Evolutionary conservation across 2,888 invertebrate genomes (phyloP), one percentile per base, ranked within the genome.

Genomic region (Eupeodes latifasciatus): DNA sequence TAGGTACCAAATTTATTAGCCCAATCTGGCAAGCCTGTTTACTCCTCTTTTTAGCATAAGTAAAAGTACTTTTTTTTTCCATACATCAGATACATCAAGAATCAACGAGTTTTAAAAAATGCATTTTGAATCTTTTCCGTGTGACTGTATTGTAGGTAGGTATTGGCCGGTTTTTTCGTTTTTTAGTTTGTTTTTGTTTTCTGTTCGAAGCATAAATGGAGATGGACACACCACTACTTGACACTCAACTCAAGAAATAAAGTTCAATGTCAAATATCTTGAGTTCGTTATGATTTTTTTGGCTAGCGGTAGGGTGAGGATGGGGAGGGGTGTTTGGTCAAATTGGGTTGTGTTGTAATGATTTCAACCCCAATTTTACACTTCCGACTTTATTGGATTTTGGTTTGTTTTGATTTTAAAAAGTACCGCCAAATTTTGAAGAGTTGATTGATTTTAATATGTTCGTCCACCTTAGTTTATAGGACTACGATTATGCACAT

Each of bases 191-290:
- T 64, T 19, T 7, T n/a, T 11, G 51, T n/a, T 7, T n/a, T 69
- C 34, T 19, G 51, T n/a, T 49, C 10, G 14, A 59, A 44, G 59
- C 77, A 81, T 61, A 10, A 64, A 76, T 57, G 71, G 57, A 64
- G 76, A 66, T 59, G 81, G 57, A 61, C 36, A 66, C 66, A 57
- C 40, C 19, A 62, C 34, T 19, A 62, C 44, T 19, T 44, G 51
- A 66, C 7, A n/a, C 27, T n/a, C n/a, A 34, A 36, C 11, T 44
- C 12, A 12, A 49, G 11, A 62, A 57, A 49, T 55, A 55, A 79
- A 80, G 87, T 84, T 87, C 87, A 87, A 84, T 84, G 87, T n/a
- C 67, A 87, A 84, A 61, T 76, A 76, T 40, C 16, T 62, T 59
- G 55, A 86, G 69, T 62, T 75, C 51, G 57, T 47, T 19, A 11